phyloP scores from a whole-genome alignment of 2,888 invertebrate genomes.

The Mythimna ferrago region DNA sequence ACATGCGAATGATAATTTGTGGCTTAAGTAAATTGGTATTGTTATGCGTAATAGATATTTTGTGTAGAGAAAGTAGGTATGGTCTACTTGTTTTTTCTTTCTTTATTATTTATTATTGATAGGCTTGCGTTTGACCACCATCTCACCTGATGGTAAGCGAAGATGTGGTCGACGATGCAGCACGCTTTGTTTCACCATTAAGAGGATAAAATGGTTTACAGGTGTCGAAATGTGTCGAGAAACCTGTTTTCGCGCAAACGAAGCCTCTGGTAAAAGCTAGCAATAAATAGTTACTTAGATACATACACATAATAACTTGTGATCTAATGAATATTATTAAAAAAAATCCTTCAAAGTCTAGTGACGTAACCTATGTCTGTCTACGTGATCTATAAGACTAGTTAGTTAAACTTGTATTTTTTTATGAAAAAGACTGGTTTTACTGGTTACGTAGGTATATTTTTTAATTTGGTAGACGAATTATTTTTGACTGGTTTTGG shows the following conservation, averaged over 20 bases:
- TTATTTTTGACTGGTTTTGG: background rate
- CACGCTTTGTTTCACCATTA: too few species aligned
- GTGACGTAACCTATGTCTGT: background rate
- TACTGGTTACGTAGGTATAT: background rate
- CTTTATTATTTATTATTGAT: too few species aligned
- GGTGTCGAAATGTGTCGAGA: too few species aligned
- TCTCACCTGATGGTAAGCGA: too few species aligned
- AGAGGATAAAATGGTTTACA: too few species aligned
- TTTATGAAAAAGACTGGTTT: background rate
- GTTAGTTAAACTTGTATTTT: background rate
- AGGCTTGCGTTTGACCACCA: too few species aligned
- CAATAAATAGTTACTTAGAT: too few species aligned
- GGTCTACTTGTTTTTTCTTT: background rate
- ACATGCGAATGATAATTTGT: conserved; percentile 1
- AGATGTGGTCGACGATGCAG: too few species aligned
- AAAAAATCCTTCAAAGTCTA: background rate
- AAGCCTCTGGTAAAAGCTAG: too few species aligned
- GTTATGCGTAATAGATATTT: background rate
- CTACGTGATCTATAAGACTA: background rate
- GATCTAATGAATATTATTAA: background rate
- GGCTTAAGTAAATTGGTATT: background rate
- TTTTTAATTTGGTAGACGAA: background rate
- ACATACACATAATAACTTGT: too few species aligned
- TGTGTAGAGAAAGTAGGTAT: background rate
- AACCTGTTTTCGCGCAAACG: too few species aligned